A percentile compares a stretch with the other conserved stretches of the same genome.
phyloP scores from a whole-genome alignment of 1,140 invertebrate genomes.

The Drosophila lacertosa region DNA sequence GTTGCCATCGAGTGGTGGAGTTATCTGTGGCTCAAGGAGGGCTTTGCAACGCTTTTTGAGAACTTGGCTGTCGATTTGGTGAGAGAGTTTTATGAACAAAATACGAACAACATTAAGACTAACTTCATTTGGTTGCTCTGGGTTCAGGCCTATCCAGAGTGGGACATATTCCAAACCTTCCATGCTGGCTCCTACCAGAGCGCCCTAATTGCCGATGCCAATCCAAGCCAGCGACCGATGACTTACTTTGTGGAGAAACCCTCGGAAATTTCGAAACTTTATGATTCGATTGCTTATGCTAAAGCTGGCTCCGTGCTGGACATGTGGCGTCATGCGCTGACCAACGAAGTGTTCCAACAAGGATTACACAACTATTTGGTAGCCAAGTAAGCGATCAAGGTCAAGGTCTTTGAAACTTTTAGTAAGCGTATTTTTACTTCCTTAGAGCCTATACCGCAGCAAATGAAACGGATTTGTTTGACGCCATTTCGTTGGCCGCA shows the following conservation, averaged over 20 bases:
- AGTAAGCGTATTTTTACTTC: background rate
- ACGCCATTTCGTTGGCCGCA: conserved; percentile 86
- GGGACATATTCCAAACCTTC: conserved; percentile 93
- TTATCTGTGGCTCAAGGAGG: conserved; percentile 87
- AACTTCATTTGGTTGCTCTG: background rate
- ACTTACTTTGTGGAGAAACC: conserved; percentile 89
- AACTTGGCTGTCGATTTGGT: conserved; percentile 69
- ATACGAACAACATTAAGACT: background rate
- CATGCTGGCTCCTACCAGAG: conserved; percentile 88
- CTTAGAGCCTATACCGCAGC: conserved; percentile 84
- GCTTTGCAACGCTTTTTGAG: conserved; percentile 85
- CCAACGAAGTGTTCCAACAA: conserved; percentile 91
- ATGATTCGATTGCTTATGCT: conserved; percentile 92
- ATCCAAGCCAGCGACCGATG: conserved; percentile 88
- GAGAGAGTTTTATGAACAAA: background rate
- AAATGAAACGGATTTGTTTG: conserved; percentile 88
- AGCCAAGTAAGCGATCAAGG: conserved; percentile 85
- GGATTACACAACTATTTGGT: conserved; percentile 92
- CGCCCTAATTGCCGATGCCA: conserved; percentile 87
- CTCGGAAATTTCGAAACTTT: conserved; percentile 89
- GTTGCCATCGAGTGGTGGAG: conserved; percentile 87
- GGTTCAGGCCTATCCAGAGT: conserved; percentile 86
- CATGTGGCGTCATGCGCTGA: conserved; percentile 97
- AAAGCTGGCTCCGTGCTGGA: conserved; percentile 89
- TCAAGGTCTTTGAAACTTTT: background rate